A percentile compares a stretch with the other conserved stretches of the same genome.
Evolutionary conservation across 2,797 vertebrate species (phyloP).

Genomic region (Dallia pectoralis): DNA sequence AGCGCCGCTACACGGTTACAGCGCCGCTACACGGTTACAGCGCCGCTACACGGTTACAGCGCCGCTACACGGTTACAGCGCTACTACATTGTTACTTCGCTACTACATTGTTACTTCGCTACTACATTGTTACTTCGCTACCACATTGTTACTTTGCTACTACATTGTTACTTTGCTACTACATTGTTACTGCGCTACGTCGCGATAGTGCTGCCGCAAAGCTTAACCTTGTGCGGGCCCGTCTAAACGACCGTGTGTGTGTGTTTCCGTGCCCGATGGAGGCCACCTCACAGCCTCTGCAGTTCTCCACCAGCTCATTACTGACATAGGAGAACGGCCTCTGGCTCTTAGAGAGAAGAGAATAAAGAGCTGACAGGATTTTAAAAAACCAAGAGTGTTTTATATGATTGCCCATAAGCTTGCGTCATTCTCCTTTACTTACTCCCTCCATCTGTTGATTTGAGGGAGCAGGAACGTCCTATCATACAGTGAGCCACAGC

Average conservation of each 20-base stretch:
- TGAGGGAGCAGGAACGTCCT: background rate
- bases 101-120: slow-evolving; percentile 71
- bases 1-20: slow-evolving; percentile 38
- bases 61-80: no score
- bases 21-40: slow-evolving; percentile 73
- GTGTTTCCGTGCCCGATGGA: slow-evolving; percentile 62
- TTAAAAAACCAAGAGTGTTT: background rate
- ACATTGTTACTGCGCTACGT: slow-evolving; percentile 69
- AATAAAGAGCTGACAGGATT: background rate
- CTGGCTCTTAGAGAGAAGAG: slow-evolving; percentile 54
- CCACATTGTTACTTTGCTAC: slow-evolving; percentile 71
- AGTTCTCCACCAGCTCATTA: slow-evolving; percentile 70
- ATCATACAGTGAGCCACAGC: background rate
- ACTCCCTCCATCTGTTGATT: background rate
- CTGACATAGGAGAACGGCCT: slow-evolving; percentile 62
- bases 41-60: slow-evolving; percentile 38
- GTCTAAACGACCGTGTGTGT: slow-evolving; percentile 27
- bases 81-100: slow-evolving; percentile 74
- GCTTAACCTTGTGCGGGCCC: slow-evolving; percentile 73
- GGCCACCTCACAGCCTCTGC: slow-evolving; percentile 69
- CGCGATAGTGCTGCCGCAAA: slow-evolving; percentile 57
- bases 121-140: slow-evolving; percentile 71
- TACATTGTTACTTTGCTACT: slow-evolving; percentile 74
- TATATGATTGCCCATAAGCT: slow-evolving; percentile 25
- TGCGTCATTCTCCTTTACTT: slow-evolving; percentile 15